Conservation (phyloP, 2,113 vertebrate species). For the Erinaceus europaeus region DNA sequence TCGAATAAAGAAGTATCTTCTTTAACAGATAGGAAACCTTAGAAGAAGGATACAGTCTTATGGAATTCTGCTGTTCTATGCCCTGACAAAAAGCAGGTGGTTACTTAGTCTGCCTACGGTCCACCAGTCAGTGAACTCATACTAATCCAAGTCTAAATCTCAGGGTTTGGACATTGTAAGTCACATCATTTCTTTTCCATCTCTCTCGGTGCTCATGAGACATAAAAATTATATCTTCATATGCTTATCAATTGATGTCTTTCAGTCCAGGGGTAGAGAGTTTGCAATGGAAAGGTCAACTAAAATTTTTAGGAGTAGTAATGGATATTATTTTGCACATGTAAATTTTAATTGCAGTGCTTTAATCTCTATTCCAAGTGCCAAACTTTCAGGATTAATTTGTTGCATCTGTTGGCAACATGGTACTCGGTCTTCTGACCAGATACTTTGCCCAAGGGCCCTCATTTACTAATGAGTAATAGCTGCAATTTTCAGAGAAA, state of each 20-base stretch:
- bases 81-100: neutral
- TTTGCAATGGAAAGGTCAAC: slow-evolving; percentile 28
- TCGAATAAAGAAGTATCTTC: no score
- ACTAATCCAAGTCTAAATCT: neutral
- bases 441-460: slow-evolving; percentile 53
- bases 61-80: neutral
- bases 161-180: accelerated
- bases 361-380: slow-evolving; percentile 25
- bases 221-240: neutral
- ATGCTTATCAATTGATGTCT: neutral
- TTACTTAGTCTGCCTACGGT: neutral
- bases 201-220: neutral
- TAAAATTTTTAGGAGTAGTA: slow-evolving; percentile 31
- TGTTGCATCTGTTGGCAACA: slow-evolving; percentile 52
- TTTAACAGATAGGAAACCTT: neutral
- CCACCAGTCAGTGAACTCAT: neutral
- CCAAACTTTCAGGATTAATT: slow-evolving; percentile 65
- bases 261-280: neutral
- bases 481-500: slow-evolving; percentile 63
- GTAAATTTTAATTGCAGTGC: slow-evolving; percentile 48
- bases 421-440: slow-evolving; percentile 31
- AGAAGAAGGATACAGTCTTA: neutral
- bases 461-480: slow-evolving; percentile 72
- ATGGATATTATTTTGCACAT: slow-evolving; percentile 30
- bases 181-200: neutral